Conservation (phyloP, 1,140 invertebrate species). For the Ericerus pela region DNA sequence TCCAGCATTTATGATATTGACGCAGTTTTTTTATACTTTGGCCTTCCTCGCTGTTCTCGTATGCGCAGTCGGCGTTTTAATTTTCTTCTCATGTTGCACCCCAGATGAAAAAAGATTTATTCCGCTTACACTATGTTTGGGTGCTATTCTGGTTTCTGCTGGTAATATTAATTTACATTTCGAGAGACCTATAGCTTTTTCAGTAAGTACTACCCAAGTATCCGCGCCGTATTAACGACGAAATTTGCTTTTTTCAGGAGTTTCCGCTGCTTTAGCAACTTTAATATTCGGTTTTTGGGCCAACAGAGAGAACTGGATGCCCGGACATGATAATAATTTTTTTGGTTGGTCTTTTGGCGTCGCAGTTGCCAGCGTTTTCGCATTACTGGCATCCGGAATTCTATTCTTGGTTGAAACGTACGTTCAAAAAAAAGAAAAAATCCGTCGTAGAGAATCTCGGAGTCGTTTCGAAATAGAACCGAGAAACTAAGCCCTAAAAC, state of each 20-base stretch:
- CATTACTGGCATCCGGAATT: conserved; percentile 34
- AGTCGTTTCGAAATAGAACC: conserved; percentile 61
- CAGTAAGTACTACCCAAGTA: too few species aligned
- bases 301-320: conserved; percentile 84
- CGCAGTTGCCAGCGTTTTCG: conserved; percentile 63
- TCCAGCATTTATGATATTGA: conserved; percentile 84
- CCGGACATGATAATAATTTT: conserved; percentile 82
- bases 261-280: conserved; percentile 66
- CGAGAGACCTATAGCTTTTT: too few species aligned
- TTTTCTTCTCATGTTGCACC: conserved; percentile 68
- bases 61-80: conserved; percentile 51
- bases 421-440: conserved; percentile 58
- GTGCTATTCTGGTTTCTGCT: conserved; percentile 44
- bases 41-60: conserved; percentile 46
- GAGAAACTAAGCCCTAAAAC: conserved; percentile 38
- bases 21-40: conserved; percentile 85
- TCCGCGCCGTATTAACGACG: too few species aligned
- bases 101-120: conserved; percentile 64
- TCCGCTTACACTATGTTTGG: conserved; percentile 48
- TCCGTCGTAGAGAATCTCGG: conserved; percentile 64
- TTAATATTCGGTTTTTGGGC: conserved; percentile 79
- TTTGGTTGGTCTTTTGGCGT: conserved; percentile 86
- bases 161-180: too few species aligned
- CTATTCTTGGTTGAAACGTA: conserved; percentile 68
- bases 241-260: conserved; percentile 38